Evolutionary conservation across 2,888 invertebrate genomes (phyloP), one percentile per base, ranked within the genome.

Genomic region (Brachypalpus laphriformis): DNA sequence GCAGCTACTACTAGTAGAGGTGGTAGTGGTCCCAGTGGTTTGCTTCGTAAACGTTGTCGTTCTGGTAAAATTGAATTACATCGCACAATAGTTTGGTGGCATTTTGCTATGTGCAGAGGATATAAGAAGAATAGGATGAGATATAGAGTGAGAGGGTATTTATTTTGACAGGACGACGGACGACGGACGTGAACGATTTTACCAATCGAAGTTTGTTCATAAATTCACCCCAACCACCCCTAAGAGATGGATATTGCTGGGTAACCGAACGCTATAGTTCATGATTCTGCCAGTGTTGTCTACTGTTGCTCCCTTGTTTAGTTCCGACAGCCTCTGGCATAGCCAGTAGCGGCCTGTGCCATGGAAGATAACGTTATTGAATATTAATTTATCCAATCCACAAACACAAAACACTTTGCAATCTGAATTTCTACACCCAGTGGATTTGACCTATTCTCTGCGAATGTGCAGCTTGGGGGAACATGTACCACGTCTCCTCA

Each of bases 311-410:
- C 14, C 22, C 5, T 14, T 11, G 16, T 51, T 68, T 42, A 18
- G 28, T 37, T 56, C 8, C 11, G 51, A 9, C 81, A 31, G 61
- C 74, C 54, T 54, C 61, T n/a, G 40, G 75, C n/a, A 28, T 16
- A 18, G 37, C 54, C 61, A n/a, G 45, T 34, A 40, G 74, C 68
- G 45, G 66, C n/a, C 70, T 83, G 83, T 51, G 63, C 18, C 14
- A 37, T 9, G 20, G 68, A 8, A 80, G 83, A 83, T 83, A 83
- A 75, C 80, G 74, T 63, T 70, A 70, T 63, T 83, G 83, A 83
- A 75, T 83, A 80, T 74, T 80, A 80, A 83, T 80, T 83, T 63
- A 80, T 74, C 68, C 83, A 83, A 80, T 83, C 80, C 66, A 56
- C 78, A 82, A 82, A 77, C 72, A 78, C 78, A 77, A 72, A 68